Percentiles rank a stretch among this genome's conserved stretches.
phyloP scores from a whole-genome alignment of 1,140 invertebrate genomes.

The Tribolium madens region DNA sequence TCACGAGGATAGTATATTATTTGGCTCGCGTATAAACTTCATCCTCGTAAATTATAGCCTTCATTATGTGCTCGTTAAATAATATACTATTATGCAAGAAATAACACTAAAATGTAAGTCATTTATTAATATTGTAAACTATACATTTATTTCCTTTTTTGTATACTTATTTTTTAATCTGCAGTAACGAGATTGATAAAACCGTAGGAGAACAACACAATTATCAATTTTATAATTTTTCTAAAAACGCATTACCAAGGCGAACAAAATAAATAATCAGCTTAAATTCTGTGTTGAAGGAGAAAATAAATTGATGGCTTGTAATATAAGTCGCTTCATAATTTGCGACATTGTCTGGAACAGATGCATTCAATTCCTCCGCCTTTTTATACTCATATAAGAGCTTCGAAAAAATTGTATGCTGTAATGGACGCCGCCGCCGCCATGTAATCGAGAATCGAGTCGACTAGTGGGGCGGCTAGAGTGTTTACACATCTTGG shows the following conservation, averaged over 20 bases:
- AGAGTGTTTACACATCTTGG: conserved; percentile 48
- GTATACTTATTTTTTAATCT: too few relatives aligned
- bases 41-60: too few relatives aligned
- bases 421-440: conserved; percentile 3
- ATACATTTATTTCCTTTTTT: not conserved
- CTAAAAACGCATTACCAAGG: not conserved
- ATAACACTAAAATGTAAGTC: not conserved
- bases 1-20: too few relatives aligned
- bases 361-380: not conserved
- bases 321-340: not conserved
- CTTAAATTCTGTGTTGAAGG: not conserved
- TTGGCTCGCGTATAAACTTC: too few relatives aligned
- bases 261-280: not conserved
- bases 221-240: not conserved
- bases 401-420: not conserved
- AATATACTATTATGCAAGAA: not conserved
- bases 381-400: not conserved
- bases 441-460: not conserved
- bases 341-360: not conserved
- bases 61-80: too few relatives aligned
- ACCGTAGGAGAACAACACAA: not conserved
- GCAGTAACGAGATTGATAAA: not conserved
- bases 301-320: not conserved
- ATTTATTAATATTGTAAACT: not conserved
- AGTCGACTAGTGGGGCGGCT: not conserved